These are phyloP conservation scores for Scylla paramamosain DNA, from an alignment of 1,140 invertebrate species.

Conservation along the genomic window DNA sequence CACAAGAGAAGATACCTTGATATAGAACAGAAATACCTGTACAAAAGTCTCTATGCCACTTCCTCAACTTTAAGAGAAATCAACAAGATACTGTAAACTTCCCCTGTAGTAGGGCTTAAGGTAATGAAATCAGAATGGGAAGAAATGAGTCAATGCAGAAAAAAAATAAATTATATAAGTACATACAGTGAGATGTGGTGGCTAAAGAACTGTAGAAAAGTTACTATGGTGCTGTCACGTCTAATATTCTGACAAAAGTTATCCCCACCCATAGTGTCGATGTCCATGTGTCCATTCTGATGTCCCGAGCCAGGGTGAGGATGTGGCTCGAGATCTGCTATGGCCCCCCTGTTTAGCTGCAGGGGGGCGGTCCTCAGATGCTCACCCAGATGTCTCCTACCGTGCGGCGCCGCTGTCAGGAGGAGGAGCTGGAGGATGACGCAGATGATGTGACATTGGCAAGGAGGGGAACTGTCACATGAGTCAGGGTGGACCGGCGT, in stretches of 20 bases:
- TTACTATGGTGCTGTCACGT: background rate
- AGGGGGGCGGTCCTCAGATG: conserved; percentile 70
- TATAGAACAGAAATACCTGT: background rate
- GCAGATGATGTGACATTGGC: conserved; percentile 53
- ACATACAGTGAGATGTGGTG: background rate
- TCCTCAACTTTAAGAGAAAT: background rate
- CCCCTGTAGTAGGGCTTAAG: background rate
- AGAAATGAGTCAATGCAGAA: background rate
- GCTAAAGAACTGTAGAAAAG: background rate
- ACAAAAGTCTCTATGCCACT: background rate
- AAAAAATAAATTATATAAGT: background rate
- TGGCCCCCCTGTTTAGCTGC: conserved; percentile 52
- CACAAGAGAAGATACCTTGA: background rate
- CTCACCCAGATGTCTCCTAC: conserved; percentile 66
- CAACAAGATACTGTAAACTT: background rate
- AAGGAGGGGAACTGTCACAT: conserved; percentile 69
- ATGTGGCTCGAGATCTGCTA: conserved; percentile 42
- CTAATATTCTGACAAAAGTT: background rate
- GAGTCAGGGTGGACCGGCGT: conserved; percentile 82
- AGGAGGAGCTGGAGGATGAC: conserved; percentile 60
- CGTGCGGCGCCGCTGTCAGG: conserved; percentile 72
- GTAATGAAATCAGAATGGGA: background rate
- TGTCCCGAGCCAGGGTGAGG: conserved; percentile 44
- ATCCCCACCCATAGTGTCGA: conserved; percentile 29
- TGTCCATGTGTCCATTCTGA: conserved; percentile 50